These are phyloP conservation scores for Tenthredo mesomela DNA, from an alignment of 2,888 invertebrate genomes.

Conservation along the genomic window DNA sequence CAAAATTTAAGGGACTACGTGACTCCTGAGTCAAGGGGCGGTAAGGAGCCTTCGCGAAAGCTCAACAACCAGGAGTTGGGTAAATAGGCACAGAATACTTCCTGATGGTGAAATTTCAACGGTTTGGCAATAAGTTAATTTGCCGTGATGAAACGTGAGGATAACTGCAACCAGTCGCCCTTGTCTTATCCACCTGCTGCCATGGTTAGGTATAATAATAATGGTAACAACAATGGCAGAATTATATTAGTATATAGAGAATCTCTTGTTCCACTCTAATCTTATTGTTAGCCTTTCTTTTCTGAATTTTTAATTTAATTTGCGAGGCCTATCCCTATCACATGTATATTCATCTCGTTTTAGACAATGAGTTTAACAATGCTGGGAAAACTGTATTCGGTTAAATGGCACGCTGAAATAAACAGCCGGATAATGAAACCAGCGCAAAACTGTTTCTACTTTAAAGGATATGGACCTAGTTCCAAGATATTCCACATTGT, in stretches of 20 bases:
- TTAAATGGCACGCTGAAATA: background rate
- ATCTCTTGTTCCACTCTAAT: background rate
- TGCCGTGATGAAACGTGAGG: conserved; percentile 22
- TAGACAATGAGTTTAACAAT: background rate
- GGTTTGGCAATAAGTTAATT: conserved; percentile 37
- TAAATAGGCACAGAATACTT: conserved; percentile 32
- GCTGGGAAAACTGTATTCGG: background rate
- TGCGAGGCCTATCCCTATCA: background rate
- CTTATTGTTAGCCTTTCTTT: background rate
- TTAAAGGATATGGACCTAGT: background rate
- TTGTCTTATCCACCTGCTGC: conserved; percentile 7
- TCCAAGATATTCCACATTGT: conserved; percentile 8
- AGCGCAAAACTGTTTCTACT: conserved; percentile 16
- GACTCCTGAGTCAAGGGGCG: conserved; percentile 16
- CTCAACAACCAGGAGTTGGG: conserved; percentile 9
- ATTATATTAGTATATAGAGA: background rate
- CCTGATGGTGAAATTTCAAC: conserved; percentile 9
- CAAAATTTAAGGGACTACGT: conserved; percentile 32
- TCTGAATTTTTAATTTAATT: background rate
- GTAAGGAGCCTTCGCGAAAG: conserved; percentile 20
- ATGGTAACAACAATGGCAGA: background rate
- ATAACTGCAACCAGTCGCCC: conserved; percentile 3
- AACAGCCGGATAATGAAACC: conserved; percentile 6
- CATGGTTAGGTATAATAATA: background rate
- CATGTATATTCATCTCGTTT: background rate